phyloP scores from a whole-genome alignment of 2,113 vertebrate species.

The Labeo rohita region DNA sequence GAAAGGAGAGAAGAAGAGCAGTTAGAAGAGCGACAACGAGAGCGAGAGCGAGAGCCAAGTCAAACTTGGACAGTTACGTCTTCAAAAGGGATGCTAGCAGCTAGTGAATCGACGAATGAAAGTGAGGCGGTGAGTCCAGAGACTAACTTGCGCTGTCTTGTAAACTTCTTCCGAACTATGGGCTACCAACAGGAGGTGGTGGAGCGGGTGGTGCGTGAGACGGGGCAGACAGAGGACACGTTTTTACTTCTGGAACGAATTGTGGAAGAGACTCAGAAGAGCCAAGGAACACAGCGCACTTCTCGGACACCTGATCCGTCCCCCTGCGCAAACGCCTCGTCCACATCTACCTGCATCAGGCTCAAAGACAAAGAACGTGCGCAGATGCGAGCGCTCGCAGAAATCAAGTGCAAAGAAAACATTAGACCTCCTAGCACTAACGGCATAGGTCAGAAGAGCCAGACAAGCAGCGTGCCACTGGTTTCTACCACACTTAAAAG shows the following conservation, averaged over 20 bases:
- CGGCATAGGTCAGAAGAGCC: conserved; percentile 70
- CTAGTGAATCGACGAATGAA: conserved; percentile 68
- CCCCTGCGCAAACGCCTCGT: conserved; percentile 52
- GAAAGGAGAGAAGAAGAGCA: conserved; percentile 77
- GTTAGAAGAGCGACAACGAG: conserved; percentile 67
- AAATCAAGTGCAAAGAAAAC: conserved; percentile 71
- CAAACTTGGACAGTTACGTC: conserved; percentile 67
- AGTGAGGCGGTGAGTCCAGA: conserved; percentile 84
- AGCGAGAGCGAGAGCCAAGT: conserved; percentile 62
- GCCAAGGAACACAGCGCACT: conserved; percentile 65
- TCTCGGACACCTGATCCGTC: conserved; percentile 50
- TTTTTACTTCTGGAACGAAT: conserved; percentile 90
- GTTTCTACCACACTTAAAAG: conserved; percentile 69
- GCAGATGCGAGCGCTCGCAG: conserved; percentile 55
- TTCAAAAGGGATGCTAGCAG: conserved; percentile 58
- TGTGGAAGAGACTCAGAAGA: conserved; percentile 80
- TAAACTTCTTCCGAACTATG: conserved; percentile 98
- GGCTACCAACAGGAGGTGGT: conserved; percentile 92
- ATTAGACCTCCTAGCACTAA: conserved; percentile 70
- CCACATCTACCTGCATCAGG: conserved; percentile 44
- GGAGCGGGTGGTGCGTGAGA: conserved; percentile 86
- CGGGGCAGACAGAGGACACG: conserved; percentile 87
- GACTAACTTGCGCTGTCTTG: conserved; percentile 92
- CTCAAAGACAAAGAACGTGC: conserved; percentile 69
- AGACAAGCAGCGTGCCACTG: conserved; percentile 58